phyloP scores from a whole-genome alignment of 2,797 vertebrate genomes.

The Peromyscus attwateri region DNA sequence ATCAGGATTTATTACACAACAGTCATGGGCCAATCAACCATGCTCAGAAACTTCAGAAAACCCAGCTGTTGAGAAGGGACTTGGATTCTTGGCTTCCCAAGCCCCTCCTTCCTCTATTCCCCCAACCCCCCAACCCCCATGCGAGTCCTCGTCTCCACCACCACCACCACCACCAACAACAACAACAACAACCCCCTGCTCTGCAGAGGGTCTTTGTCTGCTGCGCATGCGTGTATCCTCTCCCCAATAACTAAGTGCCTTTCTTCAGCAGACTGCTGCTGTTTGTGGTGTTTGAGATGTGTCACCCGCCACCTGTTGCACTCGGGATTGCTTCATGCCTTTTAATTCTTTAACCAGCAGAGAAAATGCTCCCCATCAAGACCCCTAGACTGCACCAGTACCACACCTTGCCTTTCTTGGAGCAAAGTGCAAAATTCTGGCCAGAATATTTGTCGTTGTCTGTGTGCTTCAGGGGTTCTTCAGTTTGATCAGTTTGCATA shows the following conservation, averaged over 20 bases:
- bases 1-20: not conserved
- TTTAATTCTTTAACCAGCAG: not conserved
- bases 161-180: too few relatives aligned
- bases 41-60: not conserved
- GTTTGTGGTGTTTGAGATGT: too few relatives aligned
- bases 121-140: too few relatives aligned
- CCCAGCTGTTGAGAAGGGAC: not conserved
- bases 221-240: too few relatives aligned
- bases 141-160: not conserved
- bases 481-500: not conserved
- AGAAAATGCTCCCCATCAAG: not conserved
- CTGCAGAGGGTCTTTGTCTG: too few relatives aligned
- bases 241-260: not conserved
- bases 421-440: conserved; percentile 50
- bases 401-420: conserved; percentile 46
- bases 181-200: not conserved
- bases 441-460: conserved; percentile 57
- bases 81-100: not conserved
- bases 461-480: not conserved
- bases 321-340: not conserved
- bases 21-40: too few relatives aligned
- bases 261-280: not conserved
- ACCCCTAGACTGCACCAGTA: not conserved
- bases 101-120: not conserved
- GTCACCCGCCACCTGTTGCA: not conserved